Evolutionary conservation across 35 echinoderm and acorn worm species (phyloP).

Genomic region (Hemicentrotus pulcherrimus): DNA sequence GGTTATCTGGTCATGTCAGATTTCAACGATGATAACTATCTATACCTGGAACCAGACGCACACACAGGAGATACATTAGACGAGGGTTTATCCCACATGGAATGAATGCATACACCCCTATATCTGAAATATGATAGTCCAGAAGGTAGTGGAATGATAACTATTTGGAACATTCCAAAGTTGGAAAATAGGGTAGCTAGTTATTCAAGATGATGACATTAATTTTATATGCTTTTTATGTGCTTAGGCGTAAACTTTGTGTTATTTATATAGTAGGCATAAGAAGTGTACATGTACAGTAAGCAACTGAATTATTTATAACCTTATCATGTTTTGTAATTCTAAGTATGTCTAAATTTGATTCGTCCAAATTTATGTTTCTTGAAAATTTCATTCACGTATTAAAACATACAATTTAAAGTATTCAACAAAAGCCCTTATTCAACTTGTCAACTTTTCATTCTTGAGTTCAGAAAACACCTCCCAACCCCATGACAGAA

Average conservation of each 20-base stretch:
- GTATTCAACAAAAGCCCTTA: no score
- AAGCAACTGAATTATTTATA: no score
- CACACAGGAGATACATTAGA: not conserved
- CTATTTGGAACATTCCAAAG: not conserved
- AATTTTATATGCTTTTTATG: not conserved
- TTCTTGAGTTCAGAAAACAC: no score
- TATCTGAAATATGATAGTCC: conserved; percentile 7
- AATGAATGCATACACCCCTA: conserved; percentile 17
- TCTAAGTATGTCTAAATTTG: no score
- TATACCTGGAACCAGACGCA: conserved; percentile 54
- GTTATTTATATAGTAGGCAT: not conserved
- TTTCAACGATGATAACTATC: conserved; percentile 50
- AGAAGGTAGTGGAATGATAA: not conserved
- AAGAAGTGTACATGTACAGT: not conserved
- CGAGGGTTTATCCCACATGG: not conserved
- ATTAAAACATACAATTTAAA: no score
- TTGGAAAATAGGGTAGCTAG: not conserved
- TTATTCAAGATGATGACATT: not conserved
- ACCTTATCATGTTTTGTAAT: no score
- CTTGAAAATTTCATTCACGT: no score
- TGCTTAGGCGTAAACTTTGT: not conserved
- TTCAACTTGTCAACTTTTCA: no score
- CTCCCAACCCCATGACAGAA: no score
- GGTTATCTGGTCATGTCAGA: conserved; percentile 52
- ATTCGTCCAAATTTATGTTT: no score